These are phyloP conservation scores for Leucopsar rothschildi DNA, from an alignment of 2,113 vertebrate genomes.

Conservation along the genomic window DNA sequence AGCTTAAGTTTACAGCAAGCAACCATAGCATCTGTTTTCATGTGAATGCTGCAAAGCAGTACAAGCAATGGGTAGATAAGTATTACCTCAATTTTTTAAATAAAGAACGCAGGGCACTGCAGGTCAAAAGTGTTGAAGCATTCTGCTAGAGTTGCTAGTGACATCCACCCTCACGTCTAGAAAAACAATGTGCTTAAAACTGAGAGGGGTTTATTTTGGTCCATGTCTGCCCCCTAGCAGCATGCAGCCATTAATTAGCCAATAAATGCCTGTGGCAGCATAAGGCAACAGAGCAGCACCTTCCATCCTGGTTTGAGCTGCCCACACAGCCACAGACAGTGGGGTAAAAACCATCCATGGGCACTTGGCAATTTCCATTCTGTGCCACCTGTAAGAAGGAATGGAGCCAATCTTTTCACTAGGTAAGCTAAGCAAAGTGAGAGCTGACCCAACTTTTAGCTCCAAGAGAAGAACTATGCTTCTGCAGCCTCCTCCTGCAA, in stretches of 20 bases:
- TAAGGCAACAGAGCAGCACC: background rate
- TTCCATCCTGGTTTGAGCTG: background rate
- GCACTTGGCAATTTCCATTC: background rate
- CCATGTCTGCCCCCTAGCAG: rapidly evolving
- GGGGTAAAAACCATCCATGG: background rate
- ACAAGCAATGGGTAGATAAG: background rate
- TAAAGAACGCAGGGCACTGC: background rate
- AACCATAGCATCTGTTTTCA: background rate
- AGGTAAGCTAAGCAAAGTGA: background rate
- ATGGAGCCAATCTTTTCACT: background rate
- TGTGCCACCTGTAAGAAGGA: background rate
- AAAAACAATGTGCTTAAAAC: background rate
- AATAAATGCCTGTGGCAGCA: rapidly evolving
- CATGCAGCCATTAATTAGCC: background rate
- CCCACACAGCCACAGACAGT: background rate
- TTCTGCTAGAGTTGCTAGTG: background rate
- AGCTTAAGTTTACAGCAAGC: background rate
- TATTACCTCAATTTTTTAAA: background rate
- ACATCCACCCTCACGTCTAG: background rate
- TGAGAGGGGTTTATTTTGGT: background rate
- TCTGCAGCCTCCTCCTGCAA: background rate
- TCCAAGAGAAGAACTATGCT: background rate
- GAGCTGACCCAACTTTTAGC: background rate
- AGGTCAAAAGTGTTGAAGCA: background rate
- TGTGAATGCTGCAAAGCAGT: background rate